Base-by-base conservation (phyloP, 2,888 invertebrate genomes). In the Hecatera dysodea region DNA sequence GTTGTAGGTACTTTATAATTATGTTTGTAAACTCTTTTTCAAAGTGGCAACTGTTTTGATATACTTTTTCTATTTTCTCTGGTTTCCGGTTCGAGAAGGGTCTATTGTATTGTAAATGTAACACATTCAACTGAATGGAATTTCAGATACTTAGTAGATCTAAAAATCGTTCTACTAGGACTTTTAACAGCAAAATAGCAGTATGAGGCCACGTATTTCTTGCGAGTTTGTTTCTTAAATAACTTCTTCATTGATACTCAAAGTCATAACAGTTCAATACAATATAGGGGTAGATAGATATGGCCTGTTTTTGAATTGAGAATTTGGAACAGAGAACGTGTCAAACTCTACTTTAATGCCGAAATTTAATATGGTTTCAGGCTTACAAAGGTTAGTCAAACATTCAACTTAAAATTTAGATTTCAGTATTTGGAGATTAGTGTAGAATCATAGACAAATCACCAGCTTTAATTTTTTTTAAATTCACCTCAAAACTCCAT, bases 21-120 rank as follows among this genome's bases (percentile, higher is more conserved):
- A 67, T 50, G 36, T 44, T 67, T 75, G 56, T 65, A 72, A 65
- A 72, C 74, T 27, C 11, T 36, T 29, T 72, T 73, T 2, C 8
- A n/a, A 44, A 57, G 11, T 57, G 24, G 27, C 17, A 8, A 24
- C 17, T n/a, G 44, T 39, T 57, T 36, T 42, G 8, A 27, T 42
- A 19, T 65, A 2, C 2, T 73, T 64, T 52, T 22, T 29, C 17
- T 42, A 2, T 33, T 59, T 56, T 44, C 11, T 2, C 7, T 15
- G 9, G 15, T 48, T 50, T 42, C 33, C 48, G 44, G 19, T 61
- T 57, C 17, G 2, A 22, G 36, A 39, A 36, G 2, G 9, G 36
- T 39, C 7, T 56, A 5, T 56, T 22, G 9, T n/a, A n/a, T n/a
- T n/a, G n/a, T n/a, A n/a, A n/a, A n/a, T n/a, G n/a, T 11, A 22